A percentile compares a stretch with the other conserved stretches of the same genome.
Conservation (phyloP, 2,113 vertebrate species). For the Corythaeola cristata region DNA sequence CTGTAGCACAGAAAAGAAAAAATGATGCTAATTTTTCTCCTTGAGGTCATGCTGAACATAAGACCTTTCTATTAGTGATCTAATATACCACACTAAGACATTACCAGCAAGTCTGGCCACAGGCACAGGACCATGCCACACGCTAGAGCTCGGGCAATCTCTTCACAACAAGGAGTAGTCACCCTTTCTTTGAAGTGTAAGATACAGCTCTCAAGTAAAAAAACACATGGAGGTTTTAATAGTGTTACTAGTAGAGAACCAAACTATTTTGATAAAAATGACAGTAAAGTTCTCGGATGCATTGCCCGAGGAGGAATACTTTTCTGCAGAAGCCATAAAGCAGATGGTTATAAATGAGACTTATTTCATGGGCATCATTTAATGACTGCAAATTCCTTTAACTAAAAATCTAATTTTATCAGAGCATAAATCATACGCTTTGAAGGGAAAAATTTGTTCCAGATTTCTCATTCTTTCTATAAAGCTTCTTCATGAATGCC, state of each 20-base stretch:
- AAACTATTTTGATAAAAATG: constrained; percentile 42
- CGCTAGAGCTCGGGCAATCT: background rate
- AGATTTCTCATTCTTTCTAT: constrained; percentile 60
- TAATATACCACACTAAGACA: background rate
- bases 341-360: constrained; percentile 76
- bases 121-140: background rate
- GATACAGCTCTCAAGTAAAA: background rate
- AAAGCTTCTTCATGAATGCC: constrained; percentile 48
- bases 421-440: constrained; percentile 70
- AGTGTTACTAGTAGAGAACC: background rate
- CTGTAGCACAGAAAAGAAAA: background rate
- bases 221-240: background rate
- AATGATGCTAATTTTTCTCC: background rate
- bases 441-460: constrained; percentile 57
- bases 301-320: constrained; percentile 50
- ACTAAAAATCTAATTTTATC: constrained; percentile 79
- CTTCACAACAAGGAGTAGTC: background rate
- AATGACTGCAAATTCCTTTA: constrained; percentile 75
- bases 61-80: background rate
- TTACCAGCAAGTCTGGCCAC: background rate
- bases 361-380: constrained; percentile 65
- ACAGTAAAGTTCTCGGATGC: constrained; percentile 19
- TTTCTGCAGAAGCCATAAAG: constrained; percentile 58
- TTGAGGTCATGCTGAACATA: background rate
- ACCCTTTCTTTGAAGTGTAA: background rate